Conservation (phyloP, 1,140 invertebrate genomes). For the Drosophila subpulchrella region DNA sequence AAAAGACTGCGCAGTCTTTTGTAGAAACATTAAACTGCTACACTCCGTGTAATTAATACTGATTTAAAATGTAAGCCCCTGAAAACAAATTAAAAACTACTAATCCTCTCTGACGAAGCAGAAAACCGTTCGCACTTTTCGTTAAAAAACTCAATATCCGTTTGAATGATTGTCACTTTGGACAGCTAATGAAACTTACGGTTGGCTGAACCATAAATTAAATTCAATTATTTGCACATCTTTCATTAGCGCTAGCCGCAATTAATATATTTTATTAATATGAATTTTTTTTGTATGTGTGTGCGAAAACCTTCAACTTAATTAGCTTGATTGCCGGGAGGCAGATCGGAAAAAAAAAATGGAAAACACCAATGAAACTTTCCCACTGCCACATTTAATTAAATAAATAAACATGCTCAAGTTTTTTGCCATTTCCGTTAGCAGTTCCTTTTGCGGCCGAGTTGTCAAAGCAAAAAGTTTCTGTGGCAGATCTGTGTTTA, state of each 20-base stretch:
- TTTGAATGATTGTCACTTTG: conserved; percentile 10
- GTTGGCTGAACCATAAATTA: conserved; percentile 24
- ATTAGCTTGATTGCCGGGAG: conserved; percentile 51
- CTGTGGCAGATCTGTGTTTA: conserved; percentile 29
- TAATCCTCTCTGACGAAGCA: conserved; percentile 7
- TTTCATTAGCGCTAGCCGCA: conserved; percentile 27
- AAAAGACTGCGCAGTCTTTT: too few species aligned
- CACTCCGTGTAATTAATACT: background rate
- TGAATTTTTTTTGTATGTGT: conserved; percentile 30
- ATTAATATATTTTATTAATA: conserved; percentile 56
- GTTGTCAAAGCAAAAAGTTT: conserved; percentile 70
- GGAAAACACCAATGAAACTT: conserved; percentile 50
- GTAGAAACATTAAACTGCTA: too few species aligned
- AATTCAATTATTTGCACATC: conserved; percentile 26
- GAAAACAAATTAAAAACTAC: background rate
- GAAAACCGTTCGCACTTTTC: conserved; percentile 11
- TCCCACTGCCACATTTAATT: conserved; percentile 67
- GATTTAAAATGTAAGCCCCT: conserved; percentile 8
- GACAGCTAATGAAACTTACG: conserved; percentile 28
- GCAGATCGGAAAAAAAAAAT: conserved; percentile 24
- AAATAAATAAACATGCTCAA: conserved; percentile 73
- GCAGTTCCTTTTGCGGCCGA: conserved; percentile 25
- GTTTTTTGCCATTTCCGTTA: conserved; percentile 54
- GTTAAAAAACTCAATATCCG: conserved; percentile 4
- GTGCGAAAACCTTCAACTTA: conserved; percentile 43